Percentiles rank a stretch among this genome's conserved stretches.
phyloP scores from a whole-genome alignment of 2,888 invertebrate species.

The Ellobium chinense region DNA sequence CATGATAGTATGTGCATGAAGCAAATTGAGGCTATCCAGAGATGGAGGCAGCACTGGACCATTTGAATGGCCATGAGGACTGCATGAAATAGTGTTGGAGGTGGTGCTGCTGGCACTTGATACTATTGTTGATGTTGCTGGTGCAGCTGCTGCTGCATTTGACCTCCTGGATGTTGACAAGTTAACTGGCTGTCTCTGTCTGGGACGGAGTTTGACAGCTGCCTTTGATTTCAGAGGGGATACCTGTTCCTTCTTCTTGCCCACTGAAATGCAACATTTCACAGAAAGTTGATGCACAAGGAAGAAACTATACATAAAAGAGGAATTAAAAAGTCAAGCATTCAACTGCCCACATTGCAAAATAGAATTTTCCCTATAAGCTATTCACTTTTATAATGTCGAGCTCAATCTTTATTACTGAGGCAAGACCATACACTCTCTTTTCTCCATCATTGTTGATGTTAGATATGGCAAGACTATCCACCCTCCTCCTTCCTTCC shows the following conservation, averaged over 20 bases:
- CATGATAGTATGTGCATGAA: constrained; percentile 76
- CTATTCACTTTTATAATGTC: too few relatives aligned
- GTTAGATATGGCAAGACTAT: too few relatives aligned
- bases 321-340: too few relatives aligned
- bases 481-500: too few relatives aligned
- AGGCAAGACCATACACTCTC: too few relatives aligned
- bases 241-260: constrained; percentile 27
- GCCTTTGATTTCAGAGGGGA: constrained; percentile 34
- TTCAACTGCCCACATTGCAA: too few relatives aligned
- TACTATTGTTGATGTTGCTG: background rate
- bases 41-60: constrained; percentile 58
- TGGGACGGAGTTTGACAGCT: constrained; percentile 43
- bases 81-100: constrained; percentile 19
- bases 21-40: constrained; percentile 74
- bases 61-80: constrained; percentile 16
- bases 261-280: too few relatives aligned
- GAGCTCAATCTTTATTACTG: too few relatives aligned
- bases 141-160: background rate
- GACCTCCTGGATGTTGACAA: constrained; percentile 1
- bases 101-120: constrained; percentile 18
- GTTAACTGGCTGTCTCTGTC: constrained; percentile 4
- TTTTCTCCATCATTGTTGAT: too few relatives aligned
- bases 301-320: too few relatives aligned
- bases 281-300: too few relatives aligned
- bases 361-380: too few relatives aligned